Evolutionary conservation across 2,888 invertebrate genomes (phyloP).

Genomic region (Lampropteryx suffumata): DNA sequence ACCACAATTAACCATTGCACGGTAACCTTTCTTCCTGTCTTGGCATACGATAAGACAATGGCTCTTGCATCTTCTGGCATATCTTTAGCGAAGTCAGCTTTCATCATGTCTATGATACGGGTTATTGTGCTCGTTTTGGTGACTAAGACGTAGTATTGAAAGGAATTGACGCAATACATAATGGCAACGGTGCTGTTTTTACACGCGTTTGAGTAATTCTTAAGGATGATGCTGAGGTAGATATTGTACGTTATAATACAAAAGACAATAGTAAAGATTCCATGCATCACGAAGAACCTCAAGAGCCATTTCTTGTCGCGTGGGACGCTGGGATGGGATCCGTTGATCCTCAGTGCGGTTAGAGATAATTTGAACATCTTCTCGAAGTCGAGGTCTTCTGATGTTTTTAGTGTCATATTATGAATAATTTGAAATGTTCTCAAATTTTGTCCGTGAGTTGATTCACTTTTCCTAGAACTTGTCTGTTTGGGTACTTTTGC

Average conservation of each 20-base stretch:
- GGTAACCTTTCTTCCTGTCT: conserved; percentile 7
- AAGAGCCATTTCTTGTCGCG: conserved; percentile 15
- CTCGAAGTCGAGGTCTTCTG: conserved; percentile 12
- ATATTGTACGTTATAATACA: neutral
- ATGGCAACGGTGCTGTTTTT: conserved; percentile 6
- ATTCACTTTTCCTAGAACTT: no score
- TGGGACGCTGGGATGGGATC: conserved; percentile 14
- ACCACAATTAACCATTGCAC: conserved; percentile 12
- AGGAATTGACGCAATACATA: conserved; percentile 2
- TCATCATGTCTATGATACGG: conserved; percentile 17
- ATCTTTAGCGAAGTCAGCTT: conserved; percentile 8
- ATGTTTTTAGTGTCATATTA: no score
- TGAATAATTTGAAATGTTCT: no score
- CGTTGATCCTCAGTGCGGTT: conserved; percentile 7
- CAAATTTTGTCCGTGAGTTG: no score
- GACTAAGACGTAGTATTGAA: conserved; percentile 14
- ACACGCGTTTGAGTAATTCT: conserved; percentile 7
- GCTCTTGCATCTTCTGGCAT: conserved; percentile 7
- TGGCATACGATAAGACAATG: conserved; percentile 13
- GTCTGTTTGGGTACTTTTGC: no score
- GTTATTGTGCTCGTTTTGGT: neutral
- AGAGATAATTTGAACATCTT: conserved; percentile 12
- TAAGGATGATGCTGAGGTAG: neutral
- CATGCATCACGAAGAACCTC: neutral
- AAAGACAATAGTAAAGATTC: neutral